Evolutionary conservation across 2,797 vertebrate species (phyloP).

Genomic region (Hylomyscus alleni): DNA sequence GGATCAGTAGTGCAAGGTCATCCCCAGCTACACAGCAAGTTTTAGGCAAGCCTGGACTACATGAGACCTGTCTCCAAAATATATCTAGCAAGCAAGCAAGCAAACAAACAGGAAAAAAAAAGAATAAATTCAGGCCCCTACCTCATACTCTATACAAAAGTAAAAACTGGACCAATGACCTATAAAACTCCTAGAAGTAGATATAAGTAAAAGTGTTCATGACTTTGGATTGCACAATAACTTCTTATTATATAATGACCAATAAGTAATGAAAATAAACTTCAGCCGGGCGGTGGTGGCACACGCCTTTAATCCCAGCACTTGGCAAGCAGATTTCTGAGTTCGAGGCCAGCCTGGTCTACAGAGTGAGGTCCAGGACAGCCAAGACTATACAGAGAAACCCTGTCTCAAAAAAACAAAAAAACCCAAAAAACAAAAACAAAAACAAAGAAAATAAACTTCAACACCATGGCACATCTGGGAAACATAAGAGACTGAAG

Average conservation of each 20-base stretch:
- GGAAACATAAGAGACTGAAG: neutral
- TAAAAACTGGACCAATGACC: conserved; percentile 1
- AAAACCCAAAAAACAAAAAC: too few species aligned
- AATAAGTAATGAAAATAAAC: neutral
- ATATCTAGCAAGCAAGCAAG: neutral
- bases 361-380: too few species aligned
- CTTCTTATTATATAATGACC: neutral
- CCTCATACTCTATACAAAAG: neutral
- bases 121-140: neutral
- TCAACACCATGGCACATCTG: neutral
- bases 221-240: neutral
- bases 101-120: neutral
- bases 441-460: too few species aligned
- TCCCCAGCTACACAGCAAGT: neutral
- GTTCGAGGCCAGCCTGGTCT: too few species aligned
- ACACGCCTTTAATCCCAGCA: too few species aligned
- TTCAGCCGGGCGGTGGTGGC: too few species aligned
- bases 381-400: too few species aligned
- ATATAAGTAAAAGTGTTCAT: neutral
- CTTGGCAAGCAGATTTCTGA: too few species aligned
- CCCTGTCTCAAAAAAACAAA: too few species aligned
- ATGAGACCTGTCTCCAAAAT: neutral
- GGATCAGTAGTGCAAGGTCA: neutral
- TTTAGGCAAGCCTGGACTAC: neutral
- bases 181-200: conserved; percentile 12